phyloP scores from a whole-genome alignment of 2,888 invertebrate genomes.

The Andricus quercusramuli region DNA sequence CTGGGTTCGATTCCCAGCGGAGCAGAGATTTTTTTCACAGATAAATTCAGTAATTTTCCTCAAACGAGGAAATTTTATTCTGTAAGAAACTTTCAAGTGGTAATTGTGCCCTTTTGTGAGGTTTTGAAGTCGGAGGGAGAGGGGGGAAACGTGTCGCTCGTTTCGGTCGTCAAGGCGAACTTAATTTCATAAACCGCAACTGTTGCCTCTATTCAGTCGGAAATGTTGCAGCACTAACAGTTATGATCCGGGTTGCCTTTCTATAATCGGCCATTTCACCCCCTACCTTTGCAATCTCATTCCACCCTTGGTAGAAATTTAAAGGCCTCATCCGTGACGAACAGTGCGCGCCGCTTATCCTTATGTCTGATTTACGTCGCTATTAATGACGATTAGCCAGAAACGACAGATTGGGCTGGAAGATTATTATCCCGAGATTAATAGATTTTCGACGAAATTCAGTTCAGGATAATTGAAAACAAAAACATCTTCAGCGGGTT shows the following conservation, averaged over 20 bases:
- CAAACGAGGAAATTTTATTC: too few relatives aligned
- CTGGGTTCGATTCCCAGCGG: too few relatives aligned
- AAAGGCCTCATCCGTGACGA: constrained; percentile 34
- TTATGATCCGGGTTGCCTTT: constrained; percentile 69
- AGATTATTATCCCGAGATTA: constrained; percentile 25
- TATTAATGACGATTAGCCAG: constrained; percentile 34
- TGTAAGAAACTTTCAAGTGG: too few relatives aligned
- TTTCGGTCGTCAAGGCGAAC: constrained; percentile 70
- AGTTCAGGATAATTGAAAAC: too few relatives aligned
- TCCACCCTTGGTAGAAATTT: constrained; percentile 22
- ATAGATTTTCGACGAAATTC: neutral
- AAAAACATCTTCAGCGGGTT: too few relatives aligned
- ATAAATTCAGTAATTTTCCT: too few relatives aligned
- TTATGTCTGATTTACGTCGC: constrained; percentile 34
- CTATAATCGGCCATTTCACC: constrained; percentile 58
- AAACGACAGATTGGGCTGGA: neutral
- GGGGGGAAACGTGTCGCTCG: constrained; percentile 63
- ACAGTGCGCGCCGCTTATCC: constrained; percentile 17
- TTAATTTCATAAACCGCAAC: constrained; percentile 79
- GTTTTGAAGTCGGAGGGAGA: too few relatives aligned
- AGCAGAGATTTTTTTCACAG: too few relatives aligned
- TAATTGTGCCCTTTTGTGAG: too few relatives aligned
- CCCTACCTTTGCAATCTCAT: constrained; percentile 13
- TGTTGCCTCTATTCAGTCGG: constrained; percentile 75
- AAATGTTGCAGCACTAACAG: constrained; percentile 72